These are phyloP conservation scores for Bactericera cockerelli DNA, from an alignment of 1,140 invertebrate species.

Conservation along the genomic window DNA sequence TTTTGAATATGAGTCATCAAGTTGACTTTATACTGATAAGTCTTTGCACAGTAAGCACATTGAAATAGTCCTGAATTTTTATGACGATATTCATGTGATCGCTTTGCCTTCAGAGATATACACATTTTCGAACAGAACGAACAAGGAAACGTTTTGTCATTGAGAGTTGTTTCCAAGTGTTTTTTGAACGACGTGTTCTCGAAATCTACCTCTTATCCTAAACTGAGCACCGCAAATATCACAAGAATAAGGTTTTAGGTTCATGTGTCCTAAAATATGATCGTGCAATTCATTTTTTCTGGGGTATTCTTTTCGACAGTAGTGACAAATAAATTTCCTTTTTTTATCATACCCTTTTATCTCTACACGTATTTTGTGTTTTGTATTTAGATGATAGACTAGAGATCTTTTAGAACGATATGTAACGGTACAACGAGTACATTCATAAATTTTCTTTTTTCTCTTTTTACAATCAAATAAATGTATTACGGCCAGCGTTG, in stretches of 20 bases:
- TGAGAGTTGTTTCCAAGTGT: not conserved
- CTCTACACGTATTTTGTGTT: not conserved
- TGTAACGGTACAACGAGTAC: not conserved
- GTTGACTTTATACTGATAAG: too few relatives aligned
- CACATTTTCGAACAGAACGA: too few relatives aligned
- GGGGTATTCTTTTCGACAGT: not conserved
- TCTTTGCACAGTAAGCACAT: too few relatives aligned
- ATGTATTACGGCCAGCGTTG: not conserved
- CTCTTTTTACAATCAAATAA: not conserved
- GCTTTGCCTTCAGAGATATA: too few relatives aligned
- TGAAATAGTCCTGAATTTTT: too few relatives aligned
- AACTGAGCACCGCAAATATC: conserved; percentile 11
- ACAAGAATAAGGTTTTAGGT: conserved; percentile 1
- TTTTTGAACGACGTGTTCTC: not conserved
- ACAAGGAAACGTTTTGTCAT: too few relatives aligned
- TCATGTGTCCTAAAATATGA: conserved; percentile 3
- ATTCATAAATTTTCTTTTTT: not conserved
- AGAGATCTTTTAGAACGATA: conserved; percentile 26
- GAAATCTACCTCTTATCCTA: conserved; percentile 40
- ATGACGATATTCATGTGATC: too few relatives aligned
- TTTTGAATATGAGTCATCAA: not conserved
- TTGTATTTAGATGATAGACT: conserved; percentile 52
- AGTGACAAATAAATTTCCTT: not conserved
- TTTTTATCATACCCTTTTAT: not conserved
- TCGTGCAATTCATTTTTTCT: not conserved